Percentiles rank a stretch among this genome's conserved stretches.
These are phyloP conservation scores for Myxocyprinus asiaticus DNA, from an alignment of 2,113 vertebrate genomes.

Conservation along the genomic window DNA sequence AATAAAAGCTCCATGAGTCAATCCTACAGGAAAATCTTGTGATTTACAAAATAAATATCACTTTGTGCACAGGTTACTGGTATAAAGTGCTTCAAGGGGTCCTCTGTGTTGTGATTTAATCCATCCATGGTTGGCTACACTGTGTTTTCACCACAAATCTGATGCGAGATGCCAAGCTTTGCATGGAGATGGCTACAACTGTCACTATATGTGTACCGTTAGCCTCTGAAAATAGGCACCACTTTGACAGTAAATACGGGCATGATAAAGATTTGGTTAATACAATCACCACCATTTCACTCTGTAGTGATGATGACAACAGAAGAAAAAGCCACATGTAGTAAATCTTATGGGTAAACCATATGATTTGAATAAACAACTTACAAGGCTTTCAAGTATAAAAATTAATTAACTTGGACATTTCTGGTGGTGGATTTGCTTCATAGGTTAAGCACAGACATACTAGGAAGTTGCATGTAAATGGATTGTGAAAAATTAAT, in stretches of 20 bases:
- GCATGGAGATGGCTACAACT: background rate
- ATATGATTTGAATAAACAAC: constrained; percentile 40
- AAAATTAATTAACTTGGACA: constrained; percentile 52
- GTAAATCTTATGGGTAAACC: background rate
- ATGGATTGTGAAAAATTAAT: constrained; percentile 72
- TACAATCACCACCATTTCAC: background rate
- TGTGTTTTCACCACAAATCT: background rate
- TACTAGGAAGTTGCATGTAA: constrained; percentile 67
- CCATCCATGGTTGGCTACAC: too few relatives aligned
- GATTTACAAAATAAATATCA: constrained; percentile 12
- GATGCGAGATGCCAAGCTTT: background rate
- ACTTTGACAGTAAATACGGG: background rate
- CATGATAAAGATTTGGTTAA: background rate
- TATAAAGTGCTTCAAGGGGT: too few relatives aligned
- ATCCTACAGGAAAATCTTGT: background rate
- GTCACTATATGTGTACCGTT: background rate
- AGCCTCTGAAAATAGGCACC: background rate
- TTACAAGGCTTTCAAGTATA: constrained; percentile 38
- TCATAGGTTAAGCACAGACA: constrained; percentile 42
- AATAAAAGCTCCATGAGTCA: constrained; percentile 7
- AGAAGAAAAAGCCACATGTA: background rate
- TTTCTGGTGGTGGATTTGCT: constrained; percentile 46
- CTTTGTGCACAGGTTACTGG: background rate
- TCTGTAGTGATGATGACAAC: background rate
- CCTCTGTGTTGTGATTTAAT: too few relatives aligned